These are phyloP conservation scores for Pyrgilauda ruficollis DNA, from an alignment of 2,113 vertebrate species.

Conservation along the genomic window DNA sequence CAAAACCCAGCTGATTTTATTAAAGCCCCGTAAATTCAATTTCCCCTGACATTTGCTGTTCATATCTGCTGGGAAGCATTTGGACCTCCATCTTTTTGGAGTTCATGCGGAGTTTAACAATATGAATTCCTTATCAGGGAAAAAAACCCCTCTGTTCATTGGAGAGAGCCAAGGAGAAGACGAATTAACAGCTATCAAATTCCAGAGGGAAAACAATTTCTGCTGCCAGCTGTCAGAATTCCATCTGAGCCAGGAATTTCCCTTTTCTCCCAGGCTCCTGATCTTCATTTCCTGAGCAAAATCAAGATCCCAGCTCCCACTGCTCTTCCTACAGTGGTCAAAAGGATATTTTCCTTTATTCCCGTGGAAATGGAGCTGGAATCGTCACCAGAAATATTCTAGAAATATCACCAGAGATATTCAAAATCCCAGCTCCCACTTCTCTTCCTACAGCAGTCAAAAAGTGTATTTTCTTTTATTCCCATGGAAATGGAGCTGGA, in stretches of 20 bases:
- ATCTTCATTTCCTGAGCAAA: background rate
- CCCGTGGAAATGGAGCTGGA: background rate
- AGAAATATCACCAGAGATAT: background rate
- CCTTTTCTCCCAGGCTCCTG: background rate
- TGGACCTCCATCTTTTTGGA: conserved; percentile 70
- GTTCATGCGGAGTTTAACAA: conserved; percentile 80
- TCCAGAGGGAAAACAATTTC: conserved; percentile 55
- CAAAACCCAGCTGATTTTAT: conserved; percentile 76
- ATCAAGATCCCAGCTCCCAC: background rate
- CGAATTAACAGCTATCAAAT: conserved; percentile 74
- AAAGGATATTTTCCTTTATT: background rate
- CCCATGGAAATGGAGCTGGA: background rate
- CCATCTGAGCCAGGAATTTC: conserved; percentile 30
- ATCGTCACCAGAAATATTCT: too few species aligned
- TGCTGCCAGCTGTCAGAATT: conserved; percentile 49
- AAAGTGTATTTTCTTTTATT: background rate
- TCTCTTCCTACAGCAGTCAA: background rate
- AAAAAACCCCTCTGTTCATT: background rate
- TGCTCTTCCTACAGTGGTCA: background rate
- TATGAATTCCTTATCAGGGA: conserved; percentile 72
- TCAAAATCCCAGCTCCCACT: background rate
- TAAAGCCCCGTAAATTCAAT: conserved; percentile 76
- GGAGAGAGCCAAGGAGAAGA: conserved; percentile 55
- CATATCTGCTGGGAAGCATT: conserved; percentile 73
- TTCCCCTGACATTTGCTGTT: conserved; percentile 75